These are phyloP conservation scores for Ephestia elutella DNA, from an alignment of 1,140 invertebrate genomes.

Conservation along the genomic window DNA sequence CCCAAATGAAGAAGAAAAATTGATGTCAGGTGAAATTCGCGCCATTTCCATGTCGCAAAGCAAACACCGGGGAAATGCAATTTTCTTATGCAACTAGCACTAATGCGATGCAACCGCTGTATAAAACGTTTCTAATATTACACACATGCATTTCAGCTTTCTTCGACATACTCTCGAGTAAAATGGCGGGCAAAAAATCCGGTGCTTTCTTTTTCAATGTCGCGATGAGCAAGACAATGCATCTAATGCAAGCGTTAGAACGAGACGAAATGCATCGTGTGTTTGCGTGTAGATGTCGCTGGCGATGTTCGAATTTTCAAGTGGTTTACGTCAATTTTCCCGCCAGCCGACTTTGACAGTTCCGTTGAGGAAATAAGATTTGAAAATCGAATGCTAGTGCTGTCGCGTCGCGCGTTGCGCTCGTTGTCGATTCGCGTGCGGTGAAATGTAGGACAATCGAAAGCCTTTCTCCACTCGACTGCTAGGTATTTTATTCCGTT, in stretches of 20 bases:
- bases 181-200: conserved; percentile 59
- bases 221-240: conserved; percentile 41
- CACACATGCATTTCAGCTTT: conserved; percentile 67
- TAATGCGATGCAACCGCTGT: conserved; percentile 62
- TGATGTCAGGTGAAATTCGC: neutral
- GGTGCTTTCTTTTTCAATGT: conserved; percentile 73
- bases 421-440: conserved; percentile 57
- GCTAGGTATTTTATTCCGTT: conserved; percentile 74
- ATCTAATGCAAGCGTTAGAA: conserved; percentile 32
- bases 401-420: conserved; percentile 33
- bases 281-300: conserved; percentile 45
- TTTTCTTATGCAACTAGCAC: conserved; percentile 69
- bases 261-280: conserved; percentile 45
- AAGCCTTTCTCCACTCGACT: conserved; percentile 70
- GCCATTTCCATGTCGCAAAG: neutral
- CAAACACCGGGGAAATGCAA: conserved; percentile 54
- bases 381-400: conserved; percentile 33
- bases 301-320: conserved; percentile 36
- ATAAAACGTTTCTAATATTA: conserved; percentile 72
- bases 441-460: conserved; percentile 73
- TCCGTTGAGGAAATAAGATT: conserved; percentile 42
- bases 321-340: conserved; percentile 45
- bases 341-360: conserved; percentile 55
- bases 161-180: conserved; percentile 69
- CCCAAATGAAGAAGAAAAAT: neutral